phyloP scores from a whole-genome alignment of 2,113 vertebrate genomes.

The Hemicordylus capensis region DNA sequence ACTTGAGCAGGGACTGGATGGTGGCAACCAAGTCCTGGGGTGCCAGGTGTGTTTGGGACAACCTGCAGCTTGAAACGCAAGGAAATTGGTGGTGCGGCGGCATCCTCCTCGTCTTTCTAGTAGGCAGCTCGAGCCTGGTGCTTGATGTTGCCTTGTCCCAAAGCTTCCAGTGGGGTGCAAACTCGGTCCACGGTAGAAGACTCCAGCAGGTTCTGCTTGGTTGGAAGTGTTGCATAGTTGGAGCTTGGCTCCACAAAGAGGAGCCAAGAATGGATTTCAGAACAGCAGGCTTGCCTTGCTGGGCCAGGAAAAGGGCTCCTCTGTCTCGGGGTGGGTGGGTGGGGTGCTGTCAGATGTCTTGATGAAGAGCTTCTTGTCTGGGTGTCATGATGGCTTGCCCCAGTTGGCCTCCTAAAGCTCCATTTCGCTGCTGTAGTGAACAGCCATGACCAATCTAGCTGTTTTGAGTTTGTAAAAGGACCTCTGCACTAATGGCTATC shows the following conservation, averaged over 20 bases:
- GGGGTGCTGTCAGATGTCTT: too few relatives aligned
- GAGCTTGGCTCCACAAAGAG: neutral
- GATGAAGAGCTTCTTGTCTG: neutral
- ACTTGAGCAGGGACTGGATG: neutral
- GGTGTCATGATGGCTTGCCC: neutral
- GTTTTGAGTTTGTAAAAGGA: neutral
- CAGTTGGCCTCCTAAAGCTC: neutral
- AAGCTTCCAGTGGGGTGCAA: neutral
- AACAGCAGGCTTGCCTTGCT: too few relatives aligned
- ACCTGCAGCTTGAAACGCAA: too few relatives aligned
- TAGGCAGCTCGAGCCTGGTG: neutral
- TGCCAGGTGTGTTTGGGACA: neutral
- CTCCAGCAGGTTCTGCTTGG: neutral
- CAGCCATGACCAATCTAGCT: neutral
- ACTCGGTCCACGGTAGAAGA: neutral
- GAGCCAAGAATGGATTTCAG: neutral
- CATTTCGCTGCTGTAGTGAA: neutral
- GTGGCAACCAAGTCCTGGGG: neutral
- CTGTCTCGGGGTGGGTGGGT: too few relatives aligned
- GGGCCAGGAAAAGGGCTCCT: neutral
- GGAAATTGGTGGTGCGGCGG: neutral
- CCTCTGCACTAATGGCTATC: neutral
- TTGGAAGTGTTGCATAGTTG: neutral
- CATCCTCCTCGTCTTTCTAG: neutral
- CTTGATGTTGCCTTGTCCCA: neutral